Evolutionary conservation across 2,888 invertebrate genomes (phyloP).

Genomic region (Entomobrya proxima): DNA sequence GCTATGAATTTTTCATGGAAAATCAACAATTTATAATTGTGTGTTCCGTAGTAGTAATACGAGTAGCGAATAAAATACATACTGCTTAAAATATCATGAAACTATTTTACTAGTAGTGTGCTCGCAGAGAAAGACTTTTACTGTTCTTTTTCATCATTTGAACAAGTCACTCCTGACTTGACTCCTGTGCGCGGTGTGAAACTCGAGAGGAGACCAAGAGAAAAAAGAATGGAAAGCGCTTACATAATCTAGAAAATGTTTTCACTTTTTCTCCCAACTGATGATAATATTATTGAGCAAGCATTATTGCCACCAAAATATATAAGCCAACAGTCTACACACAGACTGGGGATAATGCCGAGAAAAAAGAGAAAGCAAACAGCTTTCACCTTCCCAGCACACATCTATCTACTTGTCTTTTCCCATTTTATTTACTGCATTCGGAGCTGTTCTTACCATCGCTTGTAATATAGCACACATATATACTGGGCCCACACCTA

Average conservation of each 20-base stretch:
- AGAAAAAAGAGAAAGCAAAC: conserved; percentile 45
- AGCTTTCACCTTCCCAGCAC: conserved; percentile 54
- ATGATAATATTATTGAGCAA: conserved; percentile 29
- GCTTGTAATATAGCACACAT: background rate
- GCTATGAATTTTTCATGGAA: conserved; percentile 28
- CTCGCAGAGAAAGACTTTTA: too few species aligned
- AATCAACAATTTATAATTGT: conserved; percentile 41
- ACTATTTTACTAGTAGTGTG: too few species aligned
- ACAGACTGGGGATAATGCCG: background rate
- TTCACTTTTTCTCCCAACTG: too few species aligned
- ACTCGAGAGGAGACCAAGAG: background rate
- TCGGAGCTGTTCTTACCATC: background rate
- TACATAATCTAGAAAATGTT: conserved; percentile 8
- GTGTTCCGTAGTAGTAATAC: background rate
- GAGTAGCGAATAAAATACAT: background rate
- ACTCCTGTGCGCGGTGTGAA: conserved; percentile 1
- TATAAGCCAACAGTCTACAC: background rate
- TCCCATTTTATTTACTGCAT: conserved; percentile 6
- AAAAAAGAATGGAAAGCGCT: background rate
- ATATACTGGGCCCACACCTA: background rate
- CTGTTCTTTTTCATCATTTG: too few species aligned
- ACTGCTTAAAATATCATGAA: background rate
- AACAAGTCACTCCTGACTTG: too few species aligned
- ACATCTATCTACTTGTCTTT: background rate
- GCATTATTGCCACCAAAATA: background rate